Conservation (phyloP, 2,797 vertebrate genomes). For the Cirrhinus mrigala region DNA sequence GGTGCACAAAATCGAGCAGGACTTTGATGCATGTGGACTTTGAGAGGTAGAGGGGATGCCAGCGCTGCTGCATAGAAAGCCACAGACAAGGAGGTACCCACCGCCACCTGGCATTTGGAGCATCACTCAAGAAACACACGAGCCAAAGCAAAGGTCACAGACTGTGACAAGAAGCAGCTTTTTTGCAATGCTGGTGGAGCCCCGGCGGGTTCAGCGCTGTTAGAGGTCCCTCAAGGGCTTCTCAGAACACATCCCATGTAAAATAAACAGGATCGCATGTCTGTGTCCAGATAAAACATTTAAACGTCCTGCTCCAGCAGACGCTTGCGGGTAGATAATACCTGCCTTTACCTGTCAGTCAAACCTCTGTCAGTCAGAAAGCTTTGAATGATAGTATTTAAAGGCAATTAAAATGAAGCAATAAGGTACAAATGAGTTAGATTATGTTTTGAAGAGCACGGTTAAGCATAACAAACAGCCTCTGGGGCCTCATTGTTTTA, state of each 20-base stretch:
- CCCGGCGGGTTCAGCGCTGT: constrained; percentile 16
- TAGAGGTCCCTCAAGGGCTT: constrained; percentile 12
- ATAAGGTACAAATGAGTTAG: neutral
- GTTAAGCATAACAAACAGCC: neutral
- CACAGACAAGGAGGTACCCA: constrained; percentile 58
- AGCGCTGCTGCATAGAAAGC: constrained; percentile 48
- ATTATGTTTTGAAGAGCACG: neutral
- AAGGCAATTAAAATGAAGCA: neutral
- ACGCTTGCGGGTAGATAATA: neutral
- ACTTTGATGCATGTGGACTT: constrained; percentile 48
- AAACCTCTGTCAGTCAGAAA: neutral
- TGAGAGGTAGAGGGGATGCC: constrained; percentile 54
- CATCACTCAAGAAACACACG: constrained; percentile 39
- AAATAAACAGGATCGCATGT: constrained; percentile 19
- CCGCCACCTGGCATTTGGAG: constrained; percentile 47
- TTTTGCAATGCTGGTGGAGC: constrained; percentile 8
- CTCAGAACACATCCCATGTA: constrained; percentile 9
- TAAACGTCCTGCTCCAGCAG: constrained; percentile 11
- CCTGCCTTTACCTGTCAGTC: neutral
- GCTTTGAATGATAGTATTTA: neutral
- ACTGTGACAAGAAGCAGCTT: constrained; percentile 16
- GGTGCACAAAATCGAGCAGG: constrained; percentile 31
- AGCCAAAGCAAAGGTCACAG: constrained; percentile 52
- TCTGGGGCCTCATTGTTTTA: neutral
- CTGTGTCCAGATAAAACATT: constrained; percentile 33